A percentile compares a stretch with the other conserved stretches of the same genome.
phyloP scores from a whole-genome alignment of 2,888 invertebrate genomes.

The Oligia strigilis region DNA sequence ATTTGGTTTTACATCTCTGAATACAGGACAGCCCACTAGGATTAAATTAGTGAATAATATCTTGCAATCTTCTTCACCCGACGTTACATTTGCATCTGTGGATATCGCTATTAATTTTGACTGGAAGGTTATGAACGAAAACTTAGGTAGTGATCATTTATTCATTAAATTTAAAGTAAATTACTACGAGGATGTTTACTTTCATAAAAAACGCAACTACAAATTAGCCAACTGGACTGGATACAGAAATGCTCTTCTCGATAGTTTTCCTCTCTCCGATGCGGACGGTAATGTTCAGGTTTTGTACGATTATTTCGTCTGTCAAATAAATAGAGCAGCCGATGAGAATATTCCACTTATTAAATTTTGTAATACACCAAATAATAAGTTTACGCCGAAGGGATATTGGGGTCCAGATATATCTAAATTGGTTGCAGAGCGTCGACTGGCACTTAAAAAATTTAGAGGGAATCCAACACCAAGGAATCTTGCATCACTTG shows the following conservation, averaged over 20 bases:
- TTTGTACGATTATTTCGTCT: no score
- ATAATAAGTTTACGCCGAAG: background rate
- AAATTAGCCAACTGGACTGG: constrained; percentile 13
- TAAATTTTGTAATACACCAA: background rate
- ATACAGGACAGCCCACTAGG: constrained; percentile 3
- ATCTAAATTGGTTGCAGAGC: background rate
- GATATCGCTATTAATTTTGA: constrained; percentile 8
- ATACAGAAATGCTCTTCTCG: background rate
- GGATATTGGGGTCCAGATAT: constrained; percentile 1
- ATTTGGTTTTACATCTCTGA: constrained; percentile 3
- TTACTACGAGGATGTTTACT: no score
- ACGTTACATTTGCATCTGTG: constrained; percentile 10
- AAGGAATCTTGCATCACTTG: constrained; percentile 2
- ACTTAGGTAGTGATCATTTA: no score
- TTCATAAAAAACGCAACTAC: no score
- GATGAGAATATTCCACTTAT: constrained; percentile 2
- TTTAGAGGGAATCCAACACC: constrained; percentile 6
- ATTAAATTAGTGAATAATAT: constrained; percentile 6
- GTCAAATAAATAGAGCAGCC: constrained; percentile 2
- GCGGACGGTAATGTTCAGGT: no score
- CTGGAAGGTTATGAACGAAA: no score
- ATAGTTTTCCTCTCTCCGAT: background rate
- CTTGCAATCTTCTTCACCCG: background rate
- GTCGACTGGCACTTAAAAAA: background rate
- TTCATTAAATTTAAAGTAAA: no score